These are phyloP conservation scores for Phenganax marumi DNA, from an alignment of 92 coral and sea anemone genomes.

Conservation along the genomic window DNA sequence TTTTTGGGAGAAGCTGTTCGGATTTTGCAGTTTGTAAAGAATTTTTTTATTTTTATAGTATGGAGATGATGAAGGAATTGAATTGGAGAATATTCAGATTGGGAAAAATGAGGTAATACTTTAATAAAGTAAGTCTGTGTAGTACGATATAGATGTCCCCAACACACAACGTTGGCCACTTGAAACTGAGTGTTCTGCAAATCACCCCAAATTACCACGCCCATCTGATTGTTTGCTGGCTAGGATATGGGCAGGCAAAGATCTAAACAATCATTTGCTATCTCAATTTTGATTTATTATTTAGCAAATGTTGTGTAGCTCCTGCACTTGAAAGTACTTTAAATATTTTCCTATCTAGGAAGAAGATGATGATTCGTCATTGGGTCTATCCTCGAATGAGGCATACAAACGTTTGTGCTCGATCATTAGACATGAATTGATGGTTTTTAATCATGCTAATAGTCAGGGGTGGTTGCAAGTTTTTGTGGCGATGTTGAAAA, in stretches of 20 bases:
- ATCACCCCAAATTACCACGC: no score
- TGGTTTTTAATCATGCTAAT: conserved; percentile 54
- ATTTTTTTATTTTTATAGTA: conserved; percentile 4
- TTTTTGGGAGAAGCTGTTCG: background rate
- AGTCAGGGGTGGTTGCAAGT: conserved; percentile 64
- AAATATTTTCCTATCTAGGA: background rate
- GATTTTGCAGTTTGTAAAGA: background rate
- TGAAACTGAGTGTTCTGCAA: no score
- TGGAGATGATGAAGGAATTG: conserved; percentile 46
- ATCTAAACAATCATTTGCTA: no score
- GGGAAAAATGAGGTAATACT: background rate
- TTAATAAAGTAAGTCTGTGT: no score
- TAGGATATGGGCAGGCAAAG: no score
- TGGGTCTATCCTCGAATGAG: conserved; percentile 85
- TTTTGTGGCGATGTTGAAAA: conserved; percentile 50
- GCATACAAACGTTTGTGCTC: conserved; percentile 75
- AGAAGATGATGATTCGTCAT: background rate
- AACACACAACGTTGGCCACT: no score
- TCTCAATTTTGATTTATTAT: no score
- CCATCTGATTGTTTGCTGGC: no score
- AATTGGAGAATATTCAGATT: conserved; percentile 23
- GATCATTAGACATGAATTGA: conserved; percentile 69
- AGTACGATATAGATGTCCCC: no score
- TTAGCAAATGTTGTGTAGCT: no score
- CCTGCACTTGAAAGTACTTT: no score